Base-by-base conservation (phyloP, 1,140 invertebrate species). In the Philopotamus ludificatus region DNA sequence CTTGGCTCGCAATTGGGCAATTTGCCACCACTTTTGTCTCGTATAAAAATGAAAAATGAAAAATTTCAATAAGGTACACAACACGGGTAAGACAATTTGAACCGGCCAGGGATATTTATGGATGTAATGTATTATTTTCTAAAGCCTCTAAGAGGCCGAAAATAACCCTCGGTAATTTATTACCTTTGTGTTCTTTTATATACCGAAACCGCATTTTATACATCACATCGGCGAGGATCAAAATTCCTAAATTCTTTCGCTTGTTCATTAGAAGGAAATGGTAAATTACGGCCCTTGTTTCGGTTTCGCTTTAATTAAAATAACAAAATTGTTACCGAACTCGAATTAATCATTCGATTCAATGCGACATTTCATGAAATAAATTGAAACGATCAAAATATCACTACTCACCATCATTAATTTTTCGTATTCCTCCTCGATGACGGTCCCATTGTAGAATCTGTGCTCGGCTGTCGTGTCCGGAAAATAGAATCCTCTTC, bases 361-460 rank as follows among this genome's bases (percentile, higher is more conserved):
- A 2, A 12, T 4, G 28, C 28, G n/a, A 2, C 42, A 18, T 50
- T 50, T 10, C 9, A 21, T 7, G 4, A 12, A 34, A 34, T 34
- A 7, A 7, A 34, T 34, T 3, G 18, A 50, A 21, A 50, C 22
- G 18, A 50, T 18, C 15, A 21, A 50, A 50, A 45, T 21, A 50
- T 18, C n/a, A 18, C 42, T 12, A 67, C 87, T 86, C 79, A 96
- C 94, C 85, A 90, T 80, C 79, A 93, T 86, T 74, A 91, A 85
- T 77, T 94, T 95, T 76, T 96, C 94, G 74, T 91, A 97, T 74
- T 97, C 92, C 72, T 95, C 90, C 78, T 97, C 95, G 23, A 97
- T 87, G 34, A 92, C 84, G 10, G 91, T 93, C 16, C 95, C 95
- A 73, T 95, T 95, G 80, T 92, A 97, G 78, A 90, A 97, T 65